Base-by-base conservation (phyloP, 2,797 vertebrate genomes). In the Sciurus vulgaris region DNA sequence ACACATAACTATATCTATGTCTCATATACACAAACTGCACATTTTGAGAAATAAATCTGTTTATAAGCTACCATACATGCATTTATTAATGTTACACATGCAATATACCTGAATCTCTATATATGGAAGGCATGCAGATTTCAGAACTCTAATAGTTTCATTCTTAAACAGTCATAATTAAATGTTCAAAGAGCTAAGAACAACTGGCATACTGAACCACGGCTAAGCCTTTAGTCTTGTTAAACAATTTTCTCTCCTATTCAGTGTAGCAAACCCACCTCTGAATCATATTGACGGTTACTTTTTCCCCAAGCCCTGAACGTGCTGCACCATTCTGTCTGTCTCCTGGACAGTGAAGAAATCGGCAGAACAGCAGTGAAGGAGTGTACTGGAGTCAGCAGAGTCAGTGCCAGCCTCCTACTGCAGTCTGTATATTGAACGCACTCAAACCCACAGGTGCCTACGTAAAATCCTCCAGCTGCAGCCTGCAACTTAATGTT, bases 401-500 rank as follows among this genome's bases (percentile, higher is more conserved):
- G 97, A 97, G 97, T 95, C 70, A 96, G 96, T 95, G 97, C 97
- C 98, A 97, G 96, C 98, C 98, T 98, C 97, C 97, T 98, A 98
- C 98, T 98, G 98, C 98, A 98, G 98, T 98, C 97, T 97, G 96
- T 87, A 89, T 95, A 97, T 89, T 95, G 96, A 97, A 97, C 65
- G 92, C 97, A 96, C 96, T 97, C 97, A 98, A 97, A 97, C 98
- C 98, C 97, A 98, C 98, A 98, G 98, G 98, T 98, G 98, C 98
- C 98, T 98, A 98, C 97, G 97, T 98, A 98, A 96, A 97, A 94
- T 97, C 97, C 93, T 97, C 89, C 97, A 96, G 98, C 98, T 97
- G 98, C 98, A 97, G 98, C 93, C 97, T 97, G 94, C 93, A 97
- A 96, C 96, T 91, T 96, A 94, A 90, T 72, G 96, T 72, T 97